Evolutionary conservation across 2,888 invertebrate genomes (phyloP).

Genomic region (Eulithis testata): DNA sequence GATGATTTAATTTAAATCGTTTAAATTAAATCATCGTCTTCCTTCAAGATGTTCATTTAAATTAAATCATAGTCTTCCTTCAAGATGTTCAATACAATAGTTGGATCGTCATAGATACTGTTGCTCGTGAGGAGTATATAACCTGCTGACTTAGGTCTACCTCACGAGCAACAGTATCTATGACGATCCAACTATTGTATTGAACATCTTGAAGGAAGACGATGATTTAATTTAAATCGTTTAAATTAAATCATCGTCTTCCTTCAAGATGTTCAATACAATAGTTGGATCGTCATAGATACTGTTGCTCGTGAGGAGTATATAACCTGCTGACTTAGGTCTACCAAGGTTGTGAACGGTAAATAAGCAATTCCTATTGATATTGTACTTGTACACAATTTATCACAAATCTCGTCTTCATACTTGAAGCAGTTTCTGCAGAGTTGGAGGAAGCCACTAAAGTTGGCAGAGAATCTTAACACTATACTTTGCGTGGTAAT

Average conservation of each 20-base stretch:
- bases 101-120: too few relatives aligned
- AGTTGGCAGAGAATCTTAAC: slow-evolving; percentile 41
- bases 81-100: too few relatives aligned
- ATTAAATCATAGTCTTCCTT: too few relatives aligned
- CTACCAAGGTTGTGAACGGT: slow-evolving; percentile 32
- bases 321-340: slow-evolving; percentile 43
- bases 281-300: slow-evolving; percentile 33
- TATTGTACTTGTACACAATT: slow-evolving; percentile 35
- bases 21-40: too few relatives aligned
- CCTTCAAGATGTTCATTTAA: too few relatives aligned
- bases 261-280: slow-evolving; percentile 16
- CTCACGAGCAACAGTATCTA: too few relatives aligned
- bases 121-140: too few relatives aligned
- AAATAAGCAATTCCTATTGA: slow-evolving; percentile 26
- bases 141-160: too few relatives aligned
- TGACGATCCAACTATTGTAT: too few relatives aligned
- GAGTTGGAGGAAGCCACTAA: slow-evolving; percentile 39
- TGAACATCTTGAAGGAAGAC: too few relatives aligned
- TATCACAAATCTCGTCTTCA: slow-evolving; percentile 46
- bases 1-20: too few relatives aligned
- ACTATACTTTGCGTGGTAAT: background rate
- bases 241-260: slow-evolving; percentile 30
- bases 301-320: slow-evolving; percentile 35
- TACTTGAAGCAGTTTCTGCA: slow-evolving; percentile 48
- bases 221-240: too few relatives aligned